phyloP scores from a whole-genome alignment of 2,113 vertebrate genomes.

The Lucifuga dentata region DNA sequence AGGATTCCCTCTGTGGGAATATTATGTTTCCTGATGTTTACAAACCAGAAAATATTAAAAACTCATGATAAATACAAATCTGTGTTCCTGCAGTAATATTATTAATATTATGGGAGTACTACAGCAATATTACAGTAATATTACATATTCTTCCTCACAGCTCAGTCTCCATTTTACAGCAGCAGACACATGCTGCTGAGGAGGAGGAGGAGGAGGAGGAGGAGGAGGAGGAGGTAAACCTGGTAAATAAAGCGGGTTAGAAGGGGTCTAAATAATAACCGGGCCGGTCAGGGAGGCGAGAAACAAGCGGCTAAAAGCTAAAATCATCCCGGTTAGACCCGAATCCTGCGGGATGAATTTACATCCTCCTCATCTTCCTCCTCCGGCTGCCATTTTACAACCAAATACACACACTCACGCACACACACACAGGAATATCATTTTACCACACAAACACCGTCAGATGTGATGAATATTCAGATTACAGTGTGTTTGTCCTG shows the following conservation, averaged over 20 bases:
- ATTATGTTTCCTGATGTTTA: too few relatives aligned
- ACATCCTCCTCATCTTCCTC: background rate
- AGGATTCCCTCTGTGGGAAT: too few relatives aligned
- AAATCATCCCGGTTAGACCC: background rate
- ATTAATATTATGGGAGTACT: too few relatives aligned
- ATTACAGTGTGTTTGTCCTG: background rate
- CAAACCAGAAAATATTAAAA: too few relatives aligned
- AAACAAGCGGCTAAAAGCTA: background rate
- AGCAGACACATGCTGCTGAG: too few relatives aligned
- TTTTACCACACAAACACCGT: constrained; percentile 1
- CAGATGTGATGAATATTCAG: too few relatives aligned
- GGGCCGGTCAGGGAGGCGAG: background rate
- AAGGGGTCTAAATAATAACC: background rate
- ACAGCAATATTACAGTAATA: too few relatives aligned
- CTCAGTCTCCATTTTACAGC: constrained; percentile 4
- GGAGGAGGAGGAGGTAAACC: background rate
- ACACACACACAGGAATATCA: background rate
- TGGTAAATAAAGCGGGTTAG: too few relatives aligned
- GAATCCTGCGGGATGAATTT: too few relatives aligned
- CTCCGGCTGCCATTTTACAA: constrained; percentile 63
- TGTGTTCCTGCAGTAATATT: too few relatives aligned
- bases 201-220: background rate
- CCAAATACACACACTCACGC: constrained; percentile 7
- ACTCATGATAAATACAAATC: too few relatives aligned
- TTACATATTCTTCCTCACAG: background rate